A percentile compares a stretch with the other conserved stretches of the same genome.
Conservation (phyloP, 2,797 vertebrate species). For the Peromyscus attwateri region DNA sequence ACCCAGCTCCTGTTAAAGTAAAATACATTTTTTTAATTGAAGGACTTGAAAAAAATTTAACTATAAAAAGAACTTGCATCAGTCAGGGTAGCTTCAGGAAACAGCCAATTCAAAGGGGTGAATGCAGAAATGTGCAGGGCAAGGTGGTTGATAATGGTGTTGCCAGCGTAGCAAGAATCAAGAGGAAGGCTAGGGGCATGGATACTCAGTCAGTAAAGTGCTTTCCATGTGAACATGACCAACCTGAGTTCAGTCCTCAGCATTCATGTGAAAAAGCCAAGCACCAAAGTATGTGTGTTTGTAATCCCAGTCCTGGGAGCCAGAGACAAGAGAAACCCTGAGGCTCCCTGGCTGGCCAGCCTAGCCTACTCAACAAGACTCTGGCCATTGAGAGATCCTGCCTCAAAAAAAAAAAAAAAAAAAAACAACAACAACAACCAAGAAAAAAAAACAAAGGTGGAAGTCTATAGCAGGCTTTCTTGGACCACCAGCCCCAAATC, state of each 20-base stretch:
- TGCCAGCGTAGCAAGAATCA: not conserved
- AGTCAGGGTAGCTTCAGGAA: not conserved
- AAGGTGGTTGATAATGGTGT: not conserved
- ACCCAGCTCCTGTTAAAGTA: not conserved
- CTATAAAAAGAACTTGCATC: not conserved
- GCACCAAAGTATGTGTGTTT: not conserved
- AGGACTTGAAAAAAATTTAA: not conserved
- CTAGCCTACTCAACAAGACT: not conserved
- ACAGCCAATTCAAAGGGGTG: not conserved
- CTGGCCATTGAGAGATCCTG: not conserved
- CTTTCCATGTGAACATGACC: not conserved
- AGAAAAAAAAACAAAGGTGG: not conserved
- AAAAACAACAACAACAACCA: too few relatives aligned
- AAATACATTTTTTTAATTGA: not conserved
- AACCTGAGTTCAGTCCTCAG: not conserved
- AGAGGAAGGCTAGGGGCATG: not conserved
- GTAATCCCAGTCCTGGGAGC: not conserved
- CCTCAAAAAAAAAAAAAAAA: not conserved
- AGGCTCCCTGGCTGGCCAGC: not conserved
- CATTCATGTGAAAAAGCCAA: not conserved
- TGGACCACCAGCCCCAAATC: not conserved
- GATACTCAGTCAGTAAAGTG: not conserved
- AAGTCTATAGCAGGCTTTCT: not conserved
- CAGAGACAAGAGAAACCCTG: not conserved
- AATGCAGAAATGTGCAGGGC: too few relatives aligned